Base-by-base conservation (phyloP, 1,140 invertebrate genomes). In the Monochamus saltuarius region DNA sequence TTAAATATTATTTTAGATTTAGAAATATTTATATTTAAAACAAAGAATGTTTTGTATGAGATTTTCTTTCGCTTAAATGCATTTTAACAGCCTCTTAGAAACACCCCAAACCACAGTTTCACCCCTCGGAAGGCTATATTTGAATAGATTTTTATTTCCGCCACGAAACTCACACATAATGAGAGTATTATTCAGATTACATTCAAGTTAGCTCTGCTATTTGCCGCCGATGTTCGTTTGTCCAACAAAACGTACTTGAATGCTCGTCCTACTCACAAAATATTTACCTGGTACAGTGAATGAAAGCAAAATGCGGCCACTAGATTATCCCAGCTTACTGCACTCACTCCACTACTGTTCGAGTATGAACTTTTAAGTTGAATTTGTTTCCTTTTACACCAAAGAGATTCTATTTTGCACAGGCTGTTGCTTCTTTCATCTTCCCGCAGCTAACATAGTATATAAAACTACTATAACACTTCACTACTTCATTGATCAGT, bases 111-210 rank as follows among this genome's bases (percentile, higher is more conserved):
- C 14, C 11, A 22, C 42, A 37, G 47, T 37, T 34, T 29, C 29
- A 11, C 45, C 16, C 35, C 53, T 11, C 51, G n/a, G 36, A 54
- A 19, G 34, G 47, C 16, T 36, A 54, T 64, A 47, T 58, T 53
- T 64, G 56, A 64, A 64, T 64, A 57, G 57, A 56, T 36, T 39
- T 53, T 59, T 59, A 59, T 64, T 64, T 64, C 62, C 61, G 61
- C 60, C 49, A 47, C 43, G 59, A 49, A 61, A 61, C 51, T 54
- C 53, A 46, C 35, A 55, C 55, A 62, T 58, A 64, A 59, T 64
- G 62, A 59, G 52, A 40, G 49, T 39, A 62, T 62, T 61, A 60
- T 60, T 60, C 16, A 19, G 37, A 42, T 58, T 58, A 56, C 57
- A 53, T 43, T 56, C 9, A 22, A 46, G 50, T 62, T 62, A 56